Evolutionary conservation across 2,113 vertebrate species (phyloP).

Genomic region (Gallinago paraguaiae): DNA sequence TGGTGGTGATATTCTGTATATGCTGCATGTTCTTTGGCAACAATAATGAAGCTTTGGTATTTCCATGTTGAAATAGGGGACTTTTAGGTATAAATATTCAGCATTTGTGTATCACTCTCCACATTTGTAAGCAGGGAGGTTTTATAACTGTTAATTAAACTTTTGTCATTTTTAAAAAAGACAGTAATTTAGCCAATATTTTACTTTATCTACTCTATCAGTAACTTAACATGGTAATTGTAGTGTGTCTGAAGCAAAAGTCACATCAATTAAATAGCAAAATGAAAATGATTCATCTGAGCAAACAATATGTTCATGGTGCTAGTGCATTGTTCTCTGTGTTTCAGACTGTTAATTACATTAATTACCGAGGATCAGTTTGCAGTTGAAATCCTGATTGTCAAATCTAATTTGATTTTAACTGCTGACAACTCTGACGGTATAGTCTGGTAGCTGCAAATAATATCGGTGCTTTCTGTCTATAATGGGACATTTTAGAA

Average conservation of each 20-base stretch:
- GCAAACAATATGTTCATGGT: constrained; percentile 32
- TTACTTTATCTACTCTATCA: not conserved
- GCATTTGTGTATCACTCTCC: not conserved
- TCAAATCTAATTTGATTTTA: constrained; percentile 40
- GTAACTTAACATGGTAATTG: constrained; percentile 17
- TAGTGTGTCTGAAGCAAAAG: constrained; percentile 2
- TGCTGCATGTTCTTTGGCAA: not conserved
- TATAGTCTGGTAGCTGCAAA: not conserved
- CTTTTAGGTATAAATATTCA: not conserved
- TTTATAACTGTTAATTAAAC: not conserved
- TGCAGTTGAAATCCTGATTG: constrained; percentile 36
- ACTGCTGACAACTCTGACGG: not conserved
- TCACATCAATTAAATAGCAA: constrained; percentile 31
- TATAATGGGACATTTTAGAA: not conserved
- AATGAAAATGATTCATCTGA: constrained; percentile 37
- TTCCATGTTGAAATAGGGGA: not conserved
- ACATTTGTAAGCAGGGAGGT: not conserved
- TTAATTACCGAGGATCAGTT: constrained; percentile 52
- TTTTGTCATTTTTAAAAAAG: not conserved
- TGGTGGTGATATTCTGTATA: not conserved
- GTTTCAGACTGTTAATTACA: constrained; percentile 55
- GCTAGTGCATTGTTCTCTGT: constrained; percentile 20
- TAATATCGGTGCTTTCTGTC: not conserved
- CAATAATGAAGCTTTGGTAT: not conserved
- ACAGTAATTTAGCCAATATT: not conserved